A percentile compares a stretch with the other conserved stretches of the same genome.
These are phyloP conservation scores for Agonum fuliginosum DNA, from an alignment of 2,888 invertebrate species.

Conservation along the genomic window DNA sequence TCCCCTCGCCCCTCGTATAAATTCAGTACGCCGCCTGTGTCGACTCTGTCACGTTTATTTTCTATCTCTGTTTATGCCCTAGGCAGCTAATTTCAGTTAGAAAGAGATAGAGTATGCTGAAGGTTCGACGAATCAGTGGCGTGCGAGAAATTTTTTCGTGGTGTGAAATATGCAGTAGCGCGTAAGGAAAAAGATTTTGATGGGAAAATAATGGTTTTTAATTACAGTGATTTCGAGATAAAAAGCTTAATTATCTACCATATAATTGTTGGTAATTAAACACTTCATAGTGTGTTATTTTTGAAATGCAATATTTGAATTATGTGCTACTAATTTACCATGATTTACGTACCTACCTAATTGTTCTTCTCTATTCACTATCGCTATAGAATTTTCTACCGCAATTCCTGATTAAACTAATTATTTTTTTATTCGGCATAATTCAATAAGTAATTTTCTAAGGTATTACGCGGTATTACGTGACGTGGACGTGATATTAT, in stretches of 20 bases:
- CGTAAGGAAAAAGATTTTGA: neutral
- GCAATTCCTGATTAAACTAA: no score
- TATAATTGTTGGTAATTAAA: constrained; percentile 11
- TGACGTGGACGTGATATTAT: no score
- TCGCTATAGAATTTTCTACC: no score
- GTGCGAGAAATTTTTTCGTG: neutral
- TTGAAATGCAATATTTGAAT: constrained; percentile 22
- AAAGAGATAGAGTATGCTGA: neutral
- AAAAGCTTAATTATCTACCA: constrained; percentile 12
- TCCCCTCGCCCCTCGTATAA: neutral
- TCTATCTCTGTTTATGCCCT: constrained; percentile 36
- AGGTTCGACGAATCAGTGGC: neutral
- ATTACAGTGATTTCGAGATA: neutral
- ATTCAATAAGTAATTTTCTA: no score
- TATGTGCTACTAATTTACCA: constrained; percentile 1
- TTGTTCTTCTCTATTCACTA: no score
- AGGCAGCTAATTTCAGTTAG: constrained; percentile 11
- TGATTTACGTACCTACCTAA: no score
- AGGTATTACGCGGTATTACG: no score
- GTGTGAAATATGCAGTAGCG: neutral
- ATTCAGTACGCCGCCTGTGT: constrained; percentile 5
- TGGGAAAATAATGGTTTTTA: neutral
- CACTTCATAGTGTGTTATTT: constrained; percentile 21
- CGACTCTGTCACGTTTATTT: neutral
- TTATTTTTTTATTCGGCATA: no score